Percentiles rank a stretch among this genome's conserved stretches.
phyloP scores from a whole-genome alignment of 2,113 vertebrate species.

The Microtus ochrogaster region DNA sequence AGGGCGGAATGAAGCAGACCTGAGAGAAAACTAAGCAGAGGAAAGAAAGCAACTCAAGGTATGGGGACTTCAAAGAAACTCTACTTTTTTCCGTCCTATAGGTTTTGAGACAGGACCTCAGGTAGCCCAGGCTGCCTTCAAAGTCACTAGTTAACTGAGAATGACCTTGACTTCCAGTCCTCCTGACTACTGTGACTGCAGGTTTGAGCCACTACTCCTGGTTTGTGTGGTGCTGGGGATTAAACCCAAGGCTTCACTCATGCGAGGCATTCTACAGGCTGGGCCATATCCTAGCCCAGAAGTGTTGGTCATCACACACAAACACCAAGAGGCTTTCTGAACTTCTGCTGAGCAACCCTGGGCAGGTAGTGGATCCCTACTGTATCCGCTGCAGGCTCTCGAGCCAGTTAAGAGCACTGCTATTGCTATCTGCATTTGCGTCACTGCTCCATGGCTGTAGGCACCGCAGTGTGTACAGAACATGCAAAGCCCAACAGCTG shows the following conservation, averaged over 20 bases:
- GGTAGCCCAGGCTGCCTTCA: not conserved
- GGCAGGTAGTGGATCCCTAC: not conserved
- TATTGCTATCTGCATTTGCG: not conserved
- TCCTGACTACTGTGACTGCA: not conserved
- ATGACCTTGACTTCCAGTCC: not conserved
- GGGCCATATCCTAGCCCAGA: not conserved
- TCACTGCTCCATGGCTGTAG: not conserved
- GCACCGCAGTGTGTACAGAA: accelerated
- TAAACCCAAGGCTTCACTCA: not conserved
- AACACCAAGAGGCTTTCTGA: not conserved
- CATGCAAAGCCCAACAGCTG: not conserved
- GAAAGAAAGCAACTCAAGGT: not conserved
- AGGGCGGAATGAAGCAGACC: not conserved
- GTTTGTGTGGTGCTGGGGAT: not conserved
- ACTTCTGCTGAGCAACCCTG: not conserved
- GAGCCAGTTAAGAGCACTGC: too few species aligned
- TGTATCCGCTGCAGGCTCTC: not conserved
- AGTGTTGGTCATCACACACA: not conserved
- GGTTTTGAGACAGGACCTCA: not conserved
- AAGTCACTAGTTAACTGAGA: not conserved
- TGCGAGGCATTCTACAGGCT: too few species aligned
- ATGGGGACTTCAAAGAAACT: not conserved
- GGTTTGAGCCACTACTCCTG: not conserved
- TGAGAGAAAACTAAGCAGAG: not conserved
- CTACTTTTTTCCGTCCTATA: not conserved